These are phyloP conservation scores for Sorex fumeus DNA, from an alignment of 2,113 vertebrate species.

Conservation along the genomic window DNA sequence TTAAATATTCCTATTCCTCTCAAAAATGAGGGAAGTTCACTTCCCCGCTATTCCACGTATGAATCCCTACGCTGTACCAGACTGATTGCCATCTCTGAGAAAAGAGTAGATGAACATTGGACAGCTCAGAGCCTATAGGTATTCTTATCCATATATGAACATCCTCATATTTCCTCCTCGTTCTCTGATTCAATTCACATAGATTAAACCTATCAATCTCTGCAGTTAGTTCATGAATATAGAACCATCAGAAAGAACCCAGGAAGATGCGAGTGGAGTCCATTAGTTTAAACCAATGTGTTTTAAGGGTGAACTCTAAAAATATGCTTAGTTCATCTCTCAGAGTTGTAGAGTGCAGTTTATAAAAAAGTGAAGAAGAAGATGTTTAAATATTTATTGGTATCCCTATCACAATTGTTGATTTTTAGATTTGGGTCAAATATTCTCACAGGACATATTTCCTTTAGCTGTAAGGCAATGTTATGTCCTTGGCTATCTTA, in stretches of 20 bases:
- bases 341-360: neutral
- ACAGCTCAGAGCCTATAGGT: neutral
- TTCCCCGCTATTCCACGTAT: neutral
- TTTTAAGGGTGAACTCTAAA: neutral
- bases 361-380: slow-evolving; percentile 7
- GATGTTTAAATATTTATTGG: slow-evolving; percentile 34
- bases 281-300: neutral
- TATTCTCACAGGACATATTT: slow-evolving; percentile 21
- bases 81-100: neutral
- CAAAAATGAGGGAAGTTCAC: slow-evolving; percentile 17
- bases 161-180: neutral
- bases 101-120: neutral
- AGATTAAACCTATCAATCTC: neutral
- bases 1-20: neutral
- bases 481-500: slow-evolving; percentile 13
- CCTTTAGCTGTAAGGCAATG: slow-evolving; percentile 22
- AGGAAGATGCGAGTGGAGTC: neutral
- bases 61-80: neutral
- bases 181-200: no score
- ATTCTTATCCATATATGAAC: neutral
- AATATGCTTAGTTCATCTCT: neutral
- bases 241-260: neutral
- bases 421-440: slow-evolving; percentile 49
- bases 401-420: neutral
- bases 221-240: neutral